Base-by-base conservation (phyloP, 2,888 invertebrate genomes). In the Drosophila buzzatii region DNA sequence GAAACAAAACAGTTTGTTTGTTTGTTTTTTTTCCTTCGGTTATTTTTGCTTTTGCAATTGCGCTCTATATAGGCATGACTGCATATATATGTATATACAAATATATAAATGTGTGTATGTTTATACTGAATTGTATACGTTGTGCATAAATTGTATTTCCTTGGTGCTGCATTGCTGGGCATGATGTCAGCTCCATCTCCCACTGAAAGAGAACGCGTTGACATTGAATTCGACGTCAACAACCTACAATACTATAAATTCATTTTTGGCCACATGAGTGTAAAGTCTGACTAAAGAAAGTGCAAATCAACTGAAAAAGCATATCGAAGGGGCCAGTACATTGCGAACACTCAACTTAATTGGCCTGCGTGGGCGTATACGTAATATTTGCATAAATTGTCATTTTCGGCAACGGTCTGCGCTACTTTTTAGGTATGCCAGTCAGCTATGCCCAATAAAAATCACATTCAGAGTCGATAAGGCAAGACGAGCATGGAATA, bases 131-230 rank as follows among this genome's bases (percentile, higher is more conserved):
- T 10, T 12, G 20, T 14, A 7, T 47, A 47, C 16, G 1, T 47
- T 47, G 47, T 47, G 27, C 27, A 53, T 58, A 18, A 42, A 33
- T 41, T 14, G 35, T 59, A 59, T 62, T 55, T 73, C 70, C 79
- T 62, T 51, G 47, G 60, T 41, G 60, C 42, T 37, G 70, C 47
- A 35, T 53, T 23, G 53, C 53, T 39, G 56, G 42, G 39, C 57
- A 83, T 84, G 84, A 89, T 89, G 89, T 89, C 84, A 84, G 79
- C 76, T 61, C 62, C 61, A 49, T 68, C 76, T 68, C 60, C 60
- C 70, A 61, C 66, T 59, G 53, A 23, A 39, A 41, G 64, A 39
- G 62, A 77, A 65, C 69, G 44, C 39, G 70, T 66, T 85, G 89
- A 71, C 87, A 86, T 86, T 88, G 78, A 81, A 82, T 52, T 64